A percentile compares a stretch with the other conserved stretches of the same genome.
phyloP scores from a whole-genome alignment of 2,888 invertebrate species.

The Drosophila paramelanica region DNA sequence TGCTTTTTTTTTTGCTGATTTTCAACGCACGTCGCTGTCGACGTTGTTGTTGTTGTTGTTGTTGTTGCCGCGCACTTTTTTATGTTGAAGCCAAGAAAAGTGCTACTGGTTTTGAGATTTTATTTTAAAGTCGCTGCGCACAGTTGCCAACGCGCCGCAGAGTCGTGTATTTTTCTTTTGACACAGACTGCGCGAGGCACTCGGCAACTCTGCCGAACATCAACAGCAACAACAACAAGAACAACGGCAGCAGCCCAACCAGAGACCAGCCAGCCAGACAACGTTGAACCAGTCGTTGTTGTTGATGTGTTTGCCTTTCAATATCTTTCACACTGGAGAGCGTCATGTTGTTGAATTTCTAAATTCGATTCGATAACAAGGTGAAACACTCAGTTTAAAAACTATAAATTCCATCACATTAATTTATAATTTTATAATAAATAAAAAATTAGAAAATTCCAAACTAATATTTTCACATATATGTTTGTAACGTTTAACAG shows the following conservation, averaged over 20 bases:
- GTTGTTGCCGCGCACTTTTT: slow-evolving; percentile 54
- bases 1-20: slow-evolving; percentile 48
- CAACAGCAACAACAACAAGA: slow-evolving; percentile 37
- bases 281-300: slow-evolving; percentile 66
- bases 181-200: slow-evolving; percentile 51
- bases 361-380: background rate
- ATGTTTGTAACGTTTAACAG: too few species aligned
- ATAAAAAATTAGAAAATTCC: too few species aligned
- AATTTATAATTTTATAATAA: too few species aligned
- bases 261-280: slow-evolving; percentile 53
- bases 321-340: slow-evolving; percentile 62
- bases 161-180: slow-evolving; percentile 54
- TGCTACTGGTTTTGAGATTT: slow-evolving; percentile 82
- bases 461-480: too few species aligned
- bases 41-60: slow-evolving; percentile 28
- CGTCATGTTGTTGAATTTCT: slow-evolving; percentile 5
- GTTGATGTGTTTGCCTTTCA: slow-evolving; percentile 69
- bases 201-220: slow-evolving; percentile 64
- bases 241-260: slow-evolving; percentile 41
- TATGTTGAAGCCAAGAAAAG: slow-evolving; percentile 73
- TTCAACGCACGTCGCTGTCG: slow-evolving; percentile 43
- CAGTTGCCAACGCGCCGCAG: slow-evolving; percentile 67
- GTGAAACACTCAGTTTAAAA: background rate
- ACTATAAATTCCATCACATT: too few species aligned
- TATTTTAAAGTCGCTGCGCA: slow-evolving; percentile 52